Evolutionary conservation across 2,888 invertebrate species (phyloP).

Genomic region (Pollenia labialis): DNA sequence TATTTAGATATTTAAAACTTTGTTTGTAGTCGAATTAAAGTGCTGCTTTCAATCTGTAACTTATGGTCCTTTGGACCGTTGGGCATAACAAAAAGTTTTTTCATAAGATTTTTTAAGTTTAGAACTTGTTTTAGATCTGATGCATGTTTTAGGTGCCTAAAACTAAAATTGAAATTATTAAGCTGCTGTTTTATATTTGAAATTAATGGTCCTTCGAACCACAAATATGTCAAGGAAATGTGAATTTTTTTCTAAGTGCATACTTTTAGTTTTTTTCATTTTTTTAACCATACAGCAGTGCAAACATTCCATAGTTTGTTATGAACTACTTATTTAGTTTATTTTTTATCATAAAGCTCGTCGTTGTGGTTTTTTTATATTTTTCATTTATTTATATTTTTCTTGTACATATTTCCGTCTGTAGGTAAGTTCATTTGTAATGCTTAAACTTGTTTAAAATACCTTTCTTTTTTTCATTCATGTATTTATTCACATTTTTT

Average conservation of each 20-base stretch:
- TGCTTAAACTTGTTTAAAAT: constrained; percentile 63
- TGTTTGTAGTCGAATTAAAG: no score
- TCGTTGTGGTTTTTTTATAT: constrained; percentile 7
- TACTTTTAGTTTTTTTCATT: not conserved
- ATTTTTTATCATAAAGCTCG: constrained; percentile 3
- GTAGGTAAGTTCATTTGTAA: constrained; percentile 44
- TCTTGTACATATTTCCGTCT: constrained; percentile 20
- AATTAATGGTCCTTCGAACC: no score
- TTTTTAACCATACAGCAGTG: not conserved
- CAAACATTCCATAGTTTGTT: constrained; percentile 46
- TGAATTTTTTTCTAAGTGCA: not conserved
- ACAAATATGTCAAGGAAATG: no score
- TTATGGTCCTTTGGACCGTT: no score
- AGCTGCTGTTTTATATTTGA: no score
- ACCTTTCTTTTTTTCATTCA: constrained; percentile 30
- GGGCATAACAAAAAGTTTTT: no score
- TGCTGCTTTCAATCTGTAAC: no score
- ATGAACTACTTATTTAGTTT: constrained; percentile 50
- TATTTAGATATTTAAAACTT: no score
- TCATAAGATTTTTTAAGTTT: no score
- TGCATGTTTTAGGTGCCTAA: no score
- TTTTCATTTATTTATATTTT: constrained; percentile 1
- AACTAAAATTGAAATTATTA: no score
- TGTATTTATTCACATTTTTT: not conserved
- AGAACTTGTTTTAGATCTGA: no score